A percentile compares a stretch with the other conserved stretches of the same genome.
These are phyloP conservation scores for Gerris buenoi DNA, from an alignment of 1,140 invertebrate genomes.

Conservation along the genomic window DNA sequence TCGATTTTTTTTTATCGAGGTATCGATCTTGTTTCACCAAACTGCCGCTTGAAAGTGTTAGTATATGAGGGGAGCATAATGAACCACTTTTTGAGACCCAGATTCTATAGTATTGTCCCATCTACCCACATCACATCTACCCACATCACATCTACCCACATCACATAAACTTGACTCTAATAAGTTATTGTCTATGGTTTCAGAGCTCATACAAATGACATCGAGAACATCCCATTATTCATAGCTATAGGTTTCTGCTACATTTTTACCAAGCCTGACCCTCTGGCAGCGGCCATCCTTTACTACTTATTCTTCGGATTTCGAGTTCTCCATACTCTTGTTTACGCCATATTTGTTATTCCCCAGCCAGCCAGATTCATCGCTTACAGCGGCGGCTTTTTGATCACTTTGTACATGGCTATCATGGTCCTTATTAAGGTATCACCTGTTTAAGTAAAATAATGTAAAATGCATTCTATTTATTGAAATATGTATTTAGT, in stretches of 20 bases:
- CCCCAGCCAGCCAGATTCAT: constrained; percentile 41
- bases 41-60: too few species aligned
- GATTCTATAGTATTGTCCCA: too few species aligned
- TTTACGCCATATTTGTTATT: constrained; percentile 38
- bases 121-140: too few species aligned
- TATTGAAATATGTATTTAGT: too few species aligned
- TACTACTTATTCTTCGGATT: constrained; percentile 41
- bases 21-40: too few species aligned
- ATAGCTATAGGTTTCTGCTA: constrained; percentile 44
- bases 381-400: constrained; percentile 30
- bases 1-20: too few species aligned
- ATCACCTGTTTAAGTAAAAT: neutral
- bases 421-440: constrained; percentile 10
- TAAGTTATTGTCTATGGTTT: constrained; percentile 20
- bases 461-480: too few species aligned
- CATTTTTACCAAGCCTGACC: constrained; percentile 39
- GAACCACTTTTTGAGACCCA: too few species aligned
- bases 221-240: constrained; percentile 57
- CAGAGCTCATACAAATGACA: constrained; percentile 53
- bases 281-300: constrained; percentile 34
- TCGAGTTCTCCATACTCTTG: constrained; percentile 46
- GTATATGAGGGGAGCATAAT: too few species aligned
- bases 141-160: too few species aligned
- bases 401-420: constrained; percentile 34
- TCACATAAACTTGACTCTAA: too few species aligned